Conservation (phyloP, 1,140 invertebrate genomes). For the Adelges cooleyi region DNA sequence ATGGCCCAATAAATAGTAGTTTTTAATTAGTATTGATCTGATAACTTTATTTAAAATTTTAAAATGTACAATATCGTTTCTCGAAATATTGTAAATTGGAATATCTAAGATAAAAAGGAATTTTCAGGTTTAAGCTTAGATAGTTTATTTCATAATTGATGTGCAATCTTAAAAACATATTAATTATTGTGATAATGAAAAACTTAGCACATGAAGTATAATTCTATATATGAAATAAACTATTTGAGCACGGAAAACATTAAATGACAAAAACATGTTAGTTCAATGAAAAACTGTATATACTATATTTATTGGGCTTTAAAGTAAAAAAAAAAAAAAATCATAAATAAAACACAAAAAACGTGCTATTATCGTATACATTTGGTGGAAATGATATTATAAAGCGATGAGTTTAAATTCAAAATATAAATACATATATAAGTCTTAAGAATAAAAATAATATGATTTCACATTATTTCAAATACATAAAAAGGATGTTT, state of each 20-base stretch:
- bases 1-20: conserved; percentile 28
- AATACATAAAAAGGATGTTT: conserved; percentile 25
- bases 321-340: conserved; percentile 31
- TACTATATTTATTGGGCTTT: conserved; percentile 49
- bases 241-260: conserved; percentile 14
- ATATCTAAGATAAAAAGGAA: no score
- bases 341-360: conserved; percentile 35
- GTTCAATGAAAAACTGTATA: conserved; percentile 35
- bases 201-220: no score
- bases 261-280: conserved; percentile 26
- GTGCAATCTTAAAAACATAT: no score
- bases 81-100: no score
- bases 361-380: conserved; percentile 19
- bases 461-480: conserved; percentile 14
- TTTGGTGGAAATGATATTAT: conserved; percentile 33
- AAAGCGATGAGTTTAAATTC: conserved; percentile 33
- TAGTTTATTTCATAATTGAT: conserved; percentile 2
- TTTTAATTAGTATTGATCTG: not conserved
- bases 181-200: no score
- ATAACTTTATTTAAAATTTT: no score
- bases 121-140: conserved; percentile 10
- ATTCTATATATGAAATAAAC: not conserved
- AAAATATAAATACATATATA: conserved; percentile 23
- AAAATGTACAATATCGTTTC: no score
- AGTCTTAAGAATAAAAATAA: conserved; percentile 4